Percentiles rank a stretch among this genome's conserved stretches.
phyloP scores from a whole-genome alignment of 2,113 vertebrate genomes.

The Eurystomus gularis region DNA sequence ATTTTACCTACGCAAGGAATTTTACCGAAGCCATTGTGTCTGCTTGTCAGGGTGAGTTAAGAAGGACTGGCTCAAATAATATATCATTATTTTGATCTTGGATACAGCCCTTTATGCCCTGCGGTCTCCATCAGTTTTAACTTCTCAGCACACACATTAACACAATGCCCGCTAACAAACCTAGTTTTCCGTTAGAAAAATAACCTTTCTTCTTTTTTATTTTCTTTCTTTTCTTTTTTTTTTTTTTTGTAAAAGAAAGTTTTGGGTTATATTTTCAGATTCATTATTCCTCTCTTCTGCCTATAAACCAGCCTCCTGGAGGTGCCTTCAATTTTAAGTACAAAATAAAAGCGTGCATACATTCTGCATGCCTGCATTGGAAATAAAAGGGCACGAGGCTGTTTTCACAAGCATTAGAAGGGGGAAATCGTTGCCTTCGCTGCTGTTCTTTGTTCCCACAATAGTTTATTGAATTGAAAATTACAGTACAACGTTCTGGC shows the following conservation, averaged over 20 bases:
- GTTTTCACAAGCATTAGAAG: neutral
- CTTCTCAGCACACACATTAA: neutral
- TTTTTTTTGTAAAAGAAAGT: neutral
- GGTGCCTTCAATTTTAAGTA: neutral
- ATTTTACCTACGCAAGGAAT: neutral
- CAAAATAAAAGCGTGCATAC: accelerated
- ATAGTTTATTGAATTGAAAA: neutral
- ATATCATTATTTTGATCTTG: neutral
- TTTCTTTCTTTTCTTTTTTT: neutral
- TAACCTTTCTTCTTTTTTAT: neutral
- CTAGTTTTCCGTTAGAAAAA: neutral
- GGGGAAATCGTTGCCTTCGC: neutral
- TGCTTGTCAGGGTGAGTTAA: neutral
- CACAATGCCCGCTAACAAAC: neutral
- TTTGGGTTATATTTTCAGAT: neutral
- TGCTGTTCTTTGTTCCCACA: neutral
- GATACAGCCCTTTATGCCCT: neutral
- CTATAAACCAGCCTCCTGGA: neutral
- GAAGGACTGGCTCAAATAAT: neutral
- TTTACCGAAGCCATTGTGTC: neutral
- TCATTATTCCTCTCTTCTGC: neutral
- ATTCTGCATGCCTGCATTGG: neutral
- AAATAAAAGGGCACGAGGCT: neutral
- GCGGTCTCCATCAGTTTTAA: neutral
- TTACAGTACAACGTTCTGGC: neutral